These are phyloP conservation scores for Drosophila ananassae DNA, from an alignment of 1,140 invertebrate species.

Conservation along the genomic window DNA sequence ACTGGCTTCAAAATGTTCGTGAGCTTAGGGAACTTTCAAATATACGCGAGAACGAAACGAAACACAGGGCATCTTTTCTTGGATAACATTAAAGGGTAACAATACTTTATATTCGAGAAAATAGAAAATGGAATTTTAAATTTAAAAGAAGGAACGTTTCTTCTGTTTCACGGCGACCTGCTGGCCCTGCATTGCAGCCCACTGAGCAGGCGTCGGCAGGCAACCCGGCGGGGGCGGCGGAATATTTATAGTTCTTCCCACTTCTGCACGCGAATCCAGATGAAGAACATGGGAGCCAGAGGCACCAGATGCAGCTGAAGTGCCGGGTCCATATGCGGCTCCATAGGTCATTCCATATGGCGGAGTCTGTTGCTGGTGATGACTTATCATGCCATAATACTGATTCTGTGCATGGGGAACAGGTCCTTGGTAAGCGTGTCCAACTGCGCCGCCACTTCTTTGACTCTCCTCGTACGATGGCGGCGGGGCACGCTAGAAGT, in stretches of 20 bases:
- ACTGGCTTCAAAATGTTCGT: constrained; percentile 59
- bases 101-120: constrained; percentile 54
- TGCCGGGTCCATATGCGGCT: constrained; percentile 52
- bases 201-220: constrained; percentile 72
- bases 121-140: constrained; percentile 40
- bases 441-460: constrained; percentile 12
- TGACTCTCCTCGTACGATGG: constrained; percentile 78
- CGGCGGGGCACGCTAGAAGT: constrained; percentile 66
- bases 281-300: constrained; percentile 55
- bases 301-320: constrained; percentile 48
- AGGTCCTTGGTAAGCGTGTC: constrained; percentile 14
- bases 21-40: constrained; percentile 76
- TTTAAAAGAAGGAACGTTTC: constrained; percentile 78
- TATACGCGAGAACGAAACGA: constrained; percentile 81
- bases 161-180: constrained; percentile 77
- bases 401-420: constrained; percentile 48
- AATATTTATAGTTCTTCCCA: constrained; percentile 57
- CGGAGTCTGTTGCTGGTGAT: constrained; percentile 59
- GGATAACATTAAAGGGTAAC: constrained; percentile 44
- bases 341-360: constrained; percentile 39
- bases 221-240: constrained; percentile 79
- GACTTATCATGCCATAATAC: constrained; percentile 70
- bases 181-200: constrained; percentile 78
- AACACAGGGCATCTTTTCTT: constrained; percentile 60
- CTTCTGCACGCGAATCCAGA: constrained; percentile 62